Percentiles rank a stretch among this genome's conserved stretches.
These are phyloP conservation scores for Prionailurus bengalensis DNA, from an alignment of 2,113 vertebrate genomes.

Conservation along the genomic window DNA sequence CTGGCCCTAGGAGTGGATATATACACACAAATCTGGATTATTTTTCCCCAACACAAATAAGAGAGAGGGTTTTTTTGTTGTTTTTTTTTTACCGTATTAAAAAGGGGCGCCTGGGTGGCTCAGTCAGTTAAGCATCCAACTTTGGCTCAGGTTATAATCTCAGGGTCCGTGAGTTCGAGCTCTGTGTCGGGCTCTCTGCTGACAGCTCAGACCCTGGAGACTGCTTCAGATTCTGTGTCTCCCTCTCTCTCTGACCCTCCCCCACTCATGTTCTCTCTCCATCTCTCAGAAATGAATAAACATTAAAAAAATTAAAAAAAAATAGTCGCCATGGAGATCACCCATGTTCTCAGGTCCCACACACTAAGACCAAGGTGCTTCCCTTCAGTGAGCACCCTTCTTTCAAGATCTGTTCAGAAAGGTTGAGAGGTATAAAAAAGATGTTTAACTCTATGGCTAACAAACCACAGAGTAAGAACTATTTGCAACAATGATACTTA, in stretches of 20 bases:
- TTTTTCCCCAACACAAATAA: neutral
- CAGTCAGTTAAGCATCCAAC: no score
- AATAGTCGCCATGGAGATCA: fast-evolving
- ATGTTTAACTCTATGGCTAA: neutral
- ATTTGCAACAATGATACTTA: neutral
- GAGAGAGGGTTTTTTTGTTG: neutral
- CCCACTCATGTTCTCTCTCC: no score
- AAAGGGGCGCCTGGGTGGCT: no score
- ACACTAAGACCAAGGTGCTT: neutral
- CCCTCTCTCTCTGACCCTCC: no score
- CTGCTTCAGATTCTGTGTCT: no score
- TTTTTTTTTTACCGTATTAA: neutral
- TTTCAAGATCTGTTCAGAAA: neutral
- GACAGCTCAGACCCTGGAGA: no score
- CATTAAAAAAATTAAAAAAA: no score
- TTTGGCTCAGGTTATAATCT: no score
- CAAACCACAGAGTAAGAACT: neutral
- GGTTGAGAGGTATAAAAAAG: neutral
- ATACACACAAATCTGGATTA: neutral
- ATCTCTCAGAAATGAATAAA: no score
- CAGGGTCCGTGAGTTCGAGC: no score
- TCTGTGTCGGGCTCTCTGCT: no score
- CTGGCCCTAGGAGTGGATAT: neutral
- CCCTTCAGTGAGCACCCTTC: neutral
- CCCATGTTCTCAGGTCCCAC: neutral